phyloP scores from a whole-genome alignment of 92 coral and sea anemone species.

The Palythoa caribaeorum region DNA sequence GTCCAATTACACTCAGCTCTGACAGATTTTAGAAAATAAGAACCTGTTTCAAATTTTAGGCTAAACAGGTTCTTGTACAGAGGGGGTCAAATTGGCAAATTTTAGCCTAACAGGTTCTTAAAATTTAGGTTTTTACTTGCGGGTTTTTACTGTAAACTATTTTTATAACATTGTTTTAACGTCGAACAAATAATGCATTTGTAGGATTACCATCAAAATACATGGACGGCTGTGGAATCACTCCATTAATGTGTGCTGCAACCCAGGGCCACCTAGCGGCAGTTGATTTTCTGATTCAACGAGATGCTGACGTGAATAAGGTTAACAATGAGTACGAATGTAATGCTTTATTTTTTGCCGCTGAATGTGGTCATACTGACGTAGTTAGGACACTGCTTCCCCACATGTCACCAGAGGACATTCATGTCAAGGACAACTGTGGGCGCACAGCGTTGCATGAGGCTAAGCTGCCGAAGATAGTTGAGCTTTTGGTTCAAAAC shows the following conservation, averaged over 20 bases:
- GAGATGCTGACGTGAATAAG: constrained; percentile 23
- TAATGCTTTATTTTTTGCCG: constrained; percentile 40
- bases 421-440: constrained; percentile 6
- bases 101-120: no score
- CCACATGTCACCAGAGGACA: constrained; percentile 16
- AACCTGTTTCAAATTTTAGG: no score
- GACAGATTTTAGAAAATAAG: no score
- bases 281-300: constrained; percentile 45
- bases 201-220: constrained; percentile 42
- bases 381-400: constrained; percentile 22
- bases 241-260: constrained; percentile 49
- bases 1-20: no score
- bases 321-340: constrained; percentile 40
- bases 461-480: constrained; percentile 36
- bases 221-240: constrained; percentile 36
- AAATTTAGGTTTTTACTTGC: no score
- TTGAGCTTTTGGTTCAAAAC: constrained; percentile 30
- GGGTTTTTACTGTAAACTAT: no score
- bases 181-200: background rate
- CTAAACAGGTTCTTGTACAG: no score
- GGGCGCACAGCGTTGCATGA: constrained; percentile 31
- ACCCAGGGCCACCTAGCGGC: constrained; percentile 44
- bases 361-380: constrained; percentile 44
- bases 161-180: background rate
- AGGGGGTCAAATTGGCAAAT: no score